phyloP scores from a whole-genome alignment of 2,888 invertebrate genomes.

The Tineola bisselliella region DNA sequence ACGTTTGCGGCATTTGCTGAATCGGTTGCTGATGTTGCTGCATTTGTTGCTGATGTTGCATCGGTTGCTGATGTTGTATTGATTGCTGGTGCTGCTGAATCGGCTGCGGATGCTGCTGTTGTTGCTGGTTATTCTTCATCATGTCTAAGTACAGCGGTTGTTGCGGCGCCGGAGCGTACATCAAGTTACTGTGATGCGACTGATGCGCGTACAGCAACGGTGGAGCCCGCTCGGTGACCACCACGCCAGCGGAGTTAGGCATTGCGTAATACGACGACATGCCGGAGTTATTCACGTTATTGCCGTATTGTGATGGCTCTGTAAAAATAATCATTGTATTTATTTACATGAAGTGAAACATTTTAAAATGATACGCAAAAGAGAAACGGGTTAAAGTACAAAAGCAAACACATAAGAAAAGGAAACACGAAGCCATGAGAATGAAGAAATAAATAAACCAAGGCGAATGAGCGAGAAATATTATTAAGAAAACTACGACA shows the following conservation, averaged over 20 bases:
- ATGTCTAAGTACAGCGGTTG: constrained; percentile 53
- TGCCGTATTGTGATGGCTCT: constrained; percentile 49
- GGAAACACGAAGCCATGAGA: background rate
- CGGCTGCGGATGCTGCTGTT: constrained; percentile 27
- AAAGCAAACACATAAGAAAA: background rate
- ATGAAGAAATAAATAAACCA: background rate
- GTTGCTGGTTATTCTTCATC: constrained; percentile 49
- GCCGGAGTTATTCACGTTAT: constrained; percentile 38
- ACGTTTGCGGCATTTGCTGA: background rate
- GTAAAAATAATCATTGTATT: background rate
- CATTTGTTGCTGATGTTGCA: background rate
- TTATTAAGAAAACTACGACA: too few species aligned
- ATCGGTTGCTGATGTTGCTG: background rate
- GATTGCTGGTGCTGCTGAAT: background rate
- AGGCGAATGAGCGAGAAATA: too few species aligned
- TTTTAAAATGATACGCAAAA: background rate
- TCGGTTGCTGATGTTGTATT: background rate
- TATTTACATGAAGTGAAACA: too few species aligned
- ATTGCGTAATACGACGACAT: constrained; percentile 49
- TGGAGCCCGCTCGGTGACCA: constrained; percentile 49
- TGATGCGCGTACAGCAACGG: constrained; percentile 52
- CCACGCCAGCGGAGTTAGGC: constrained; percentile 50
- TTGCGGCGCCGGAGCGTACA: constrained; percentile 53
- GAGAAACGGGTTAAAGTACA: background rate
- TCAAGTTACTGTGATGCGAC: constrained; percentile 38